Evolutionary conservation across 2,113 vertebrate genomes (phyloP), one percentile per base, ranked within the genome.

Genomic region (Stigmatopora nigra): DNA sequence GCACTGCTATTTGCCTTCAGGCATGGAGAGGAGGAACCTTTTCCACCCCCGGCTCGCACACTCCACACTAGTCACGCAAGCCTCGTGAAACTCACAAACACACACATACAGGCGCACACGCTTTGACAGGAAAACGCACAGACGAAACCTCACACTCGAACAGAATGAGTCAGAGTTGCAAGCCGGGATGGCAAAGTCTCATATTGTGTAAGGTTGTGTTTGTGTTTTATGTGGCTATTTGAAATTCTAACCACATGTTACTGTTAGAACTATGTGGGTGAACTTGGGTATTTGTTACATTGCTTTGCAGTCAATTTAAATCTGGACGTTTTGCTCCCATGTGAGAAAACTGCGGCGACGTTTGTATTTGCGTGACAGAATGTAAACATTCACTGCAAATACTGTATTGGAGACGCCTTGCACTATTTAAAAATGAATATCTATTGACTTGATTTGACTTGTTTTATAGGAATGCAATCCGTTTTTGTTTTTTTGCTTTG

Each of bases 11-110:
- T 87, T 73, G 86, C 86, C 88, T 81, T 41, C 15, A 78, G 89
- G 89, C 86, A 47, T 73, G 25, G 71, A 88, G 78, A 84, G 78
- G 78, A 84, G 80, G 78, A 89, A 88, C 86, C 82, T 86, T 31
- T 88, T 86, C 83, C 82, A 87, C 78, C 82, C 72, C 83, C 74
- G 73, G 75, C 79, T 88, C 79, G 86, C 75, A 63, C 82, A 78
- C 87, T 79, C 79, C 67, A 56, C 70, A 65, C 83, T 81, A 86
- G 84, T 89, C 84, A 87, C 83, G 82, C 86, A 86, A 85, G 79
- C 80, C 79, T 64, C 73, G 64, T 84, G 79, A 84, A 67, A 79
- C 44, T 53, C 56, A 67, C 71, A 61, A 4, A 38, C 64, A 58
- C 66, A 66, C 64, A 45, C 77, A 75, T 69, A 38, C 70, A 48